Conservation (phyloP, 2,113 vertebrate species). For the Tachycineta bicolor region DNA sequence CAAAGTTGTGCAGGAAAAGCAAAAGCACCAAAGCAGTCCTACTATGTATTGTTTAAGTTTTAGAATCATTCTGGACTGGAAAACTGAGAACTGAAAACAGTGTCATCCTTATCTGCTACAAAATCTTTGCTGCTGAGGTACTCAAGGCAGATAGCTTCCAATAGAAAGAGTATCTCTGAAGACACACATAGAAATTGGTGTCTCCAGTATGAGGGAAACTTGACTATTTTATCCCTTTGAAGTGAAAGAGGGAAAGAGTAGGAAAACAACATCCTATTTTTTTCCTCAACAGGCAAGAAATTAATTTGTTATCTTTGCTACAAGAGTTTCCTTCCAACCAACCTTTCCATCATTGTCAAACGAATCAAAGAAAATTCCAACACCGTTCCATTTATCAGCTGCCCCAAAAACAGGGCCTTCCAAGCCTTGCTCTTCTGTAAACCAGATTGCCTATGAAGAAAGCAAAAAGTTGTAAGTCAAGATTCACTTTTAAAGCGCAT, state of each 20-base stretch:
- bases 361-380: conserved; percentile 97
- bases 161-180: not conserved
- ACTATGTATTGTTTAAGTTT: not conserved
- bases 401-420: conserved; percentile 95
- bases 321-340: not conserved
- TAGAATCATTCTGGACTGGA: not conserved
- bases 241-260: not conserved
- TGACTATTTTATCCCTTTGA: not conserved
- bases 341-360: conserved; percentile 99
- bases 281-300: not conserved
- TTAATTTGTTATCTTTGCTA: not conserved
- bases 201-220: not conserved
- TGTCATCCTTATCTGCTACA: not conserved
- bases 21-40: not conserved
- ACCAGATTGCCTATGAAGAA: conserved; percentile 89
- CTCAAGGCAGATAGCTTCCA: not conserved
- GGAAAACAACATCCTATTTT: not conserved
- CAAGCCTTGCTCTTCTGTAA: conserved; percentile 86
- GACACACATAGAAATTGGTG: not conserved
- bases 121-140: not conserved
- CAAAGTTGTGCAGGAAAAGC: not conserved
- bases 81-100: not conserved
- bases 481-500: not conserved
- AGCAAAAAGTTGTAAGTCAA: not conserved
- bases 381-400: conserved; percentile 90